phyloP scores from a whole-genome alignment of 2,888 invertebrate species.

The Bhutanitis thaidina region DNA sequence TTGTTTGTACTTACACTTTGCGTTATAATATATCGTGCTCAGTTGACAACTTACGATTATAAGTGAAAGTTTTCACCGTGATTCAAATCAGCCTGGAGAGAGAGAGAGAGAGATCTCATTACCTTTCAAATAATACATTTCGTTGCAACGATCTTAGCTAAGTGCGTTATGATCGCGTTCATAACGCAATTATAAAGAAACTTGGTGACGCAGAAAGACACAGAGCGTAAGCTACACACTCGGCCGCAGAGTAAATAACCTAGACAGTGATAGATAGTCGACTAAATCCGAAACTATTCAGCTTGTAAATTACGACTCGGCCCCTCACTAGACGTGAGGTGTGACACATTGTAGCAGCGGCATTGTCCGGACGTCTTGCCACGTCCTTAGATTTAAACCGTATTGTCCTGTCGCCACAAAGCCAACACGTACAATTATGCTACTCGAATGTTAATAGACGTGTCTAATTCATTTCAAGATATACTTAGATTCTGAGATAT shows the following conservation, averaged over 20 bases:
- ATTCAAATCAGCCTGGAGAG: no score
- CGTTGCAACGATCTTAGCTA: no score
- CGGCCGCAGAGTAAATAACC: background rate
- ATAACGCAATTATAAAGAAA: no score
- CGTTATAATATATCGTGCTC: no score
- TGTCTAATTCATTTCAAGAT: background rate
- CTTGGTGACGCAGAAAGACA: no score
- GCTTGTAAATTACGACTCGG: conserved; percentile 4
- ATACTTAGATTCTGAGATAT: background rate
- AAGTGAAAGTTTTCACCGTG: no score
- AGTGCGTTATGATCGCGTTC: no score
- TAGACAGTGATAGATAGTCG: background rate
- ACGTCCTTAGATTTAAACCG: conserved; percentile 4
- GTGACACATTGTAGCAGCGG: conserved; percentile 3
- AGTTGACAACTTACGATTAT: no score
- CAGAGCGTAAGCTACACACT: background rate
- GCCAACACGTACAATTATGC: conserved; percentile 1
- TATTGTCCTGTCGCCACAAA: conserved; percentile 8
- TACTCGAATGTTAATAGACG: conserved; percentile 8
- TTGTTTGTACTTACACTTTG: no score
- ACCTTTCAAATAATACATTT: no score
- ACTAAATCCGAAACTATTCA: conserved; percentile 12
- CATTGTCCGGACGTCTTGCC: conserved; percentile 2
- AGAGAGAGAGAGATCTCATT: no score
- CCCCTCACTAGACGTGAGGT: conserved; percentile 4